Evolutionary conservation across 2,888 invertebrate species (phyloP), one percentile per base, ranked within the genome.

Genomic region (Cabera pusaria): DNA sequence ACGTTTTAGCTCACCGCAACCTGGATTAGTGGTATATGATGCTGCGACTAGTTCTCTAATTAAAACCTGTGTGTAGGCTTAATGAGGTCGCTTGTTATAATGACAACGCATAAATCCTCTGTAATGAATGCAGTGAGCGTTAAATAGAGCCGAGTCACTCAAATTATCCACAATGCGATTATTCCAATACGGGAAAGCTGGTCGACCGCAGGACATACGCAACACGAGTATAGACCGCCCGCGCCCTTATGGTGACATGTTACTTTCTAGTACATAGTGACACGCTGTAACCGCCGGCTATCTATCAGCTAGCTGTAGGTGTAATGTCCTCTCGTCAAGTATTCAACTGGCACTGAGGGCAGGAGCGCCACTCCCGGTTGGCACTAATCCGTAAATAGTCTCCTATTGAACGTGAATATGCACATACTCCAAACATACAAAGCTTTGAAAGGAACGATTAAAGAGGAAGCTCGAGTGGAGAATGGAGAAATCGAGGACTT

Each of bases 111-210:
- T 84, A 84, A 86, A 85, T 83, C 78, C 73, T 56, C 53, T 64
- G 70, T 83, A 84, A 85, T 84, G 84, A 85, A 82, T 75, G 78
- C 80, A 74, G 66, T 59, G 59, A 76, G 69, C 81, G 72, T 80
- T 82, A 80, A 81, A 84, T 78, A 81, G 69, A 72, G 63, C 64
- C 68, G 76, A 79, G 76, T 81, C 80, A 78, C 79, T 83, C 77
- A 80, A 83, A 83, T 80, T 72, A 78, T 74, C 74, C 82, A 80
- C 81, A 83, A 82, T 82, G 76, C 80, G 81, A 85, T 85, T 84
- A 85, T 82, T 82, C 73, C 75, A 78, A 83, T 83, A 78, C 72
- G 47, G 51, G 63, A 62, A 69, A 72, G 66, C 78, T 64, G 69
- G 52, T 61, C 56, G 63, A 58, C 68, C 66, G 61, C 66, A 63